Evolutionary conservation across 2,888 invertebrate species (phyloP).

Genomic region (Pasiphila rectangulata): DNA sequence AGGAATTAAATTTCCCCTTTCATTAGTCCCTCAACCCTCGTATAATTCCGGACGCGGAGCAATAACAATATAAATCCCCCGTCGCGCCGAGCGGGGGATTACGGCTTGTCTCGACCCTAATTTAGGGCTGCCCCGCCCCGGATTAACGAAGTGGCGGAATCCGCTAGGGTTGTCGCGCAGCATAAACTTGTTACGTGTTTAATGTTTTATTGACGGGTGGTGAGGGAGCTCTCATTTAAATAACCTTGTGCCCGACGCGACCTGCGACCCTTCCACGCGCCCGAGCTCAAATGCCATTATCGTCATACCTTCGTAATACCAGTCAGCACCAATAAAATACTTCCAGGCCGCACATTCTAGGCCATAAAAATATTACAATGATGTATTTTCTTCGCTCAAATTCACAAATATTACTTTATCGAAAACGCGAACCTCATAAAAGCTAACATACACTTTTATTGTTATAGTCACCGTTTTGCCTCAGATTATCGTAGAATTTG

Average conservation of each 20-base stretch:
- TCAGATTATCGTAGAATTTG: constrained; percentile 29
- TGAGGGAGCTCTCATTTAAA: constrained; percentile 76
- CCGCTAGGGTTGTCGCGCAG: constrained; percentile 80
- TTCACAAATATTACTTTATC: constrained; percentile 24
- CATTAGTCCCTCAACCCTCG: constrained; percentile 82
- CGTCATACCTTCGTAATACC: constrained; percentile 22
- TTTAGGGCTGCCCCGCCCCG: constrained; percentile 80
- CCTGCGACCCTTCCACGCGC: constrained; percentile 41
- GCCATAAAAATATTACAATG: constrained; percentile 18
- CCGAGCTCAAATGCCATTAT: constrained; percentile 23
- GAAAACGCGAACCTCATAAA: constrained; percentile 31
- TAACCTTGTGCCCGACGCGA: constrained; percentile 57
- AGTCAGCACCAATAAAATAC: not conserved
- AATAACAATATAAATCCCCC: constrained; percentile 82
- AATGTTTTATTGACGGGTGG: constrained; percentile 81
- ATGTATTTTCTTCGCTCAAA: constrained; percentile 28
- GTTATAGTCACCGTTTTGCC: constrained; percentile 30
- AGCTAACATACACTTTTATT: constrained; percentile 28
- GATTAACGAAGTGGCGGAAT: constrained; percentile 81
- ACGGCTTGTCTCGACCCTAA: constrained; percentile 82
- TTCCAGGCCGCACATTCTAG: not conserved
- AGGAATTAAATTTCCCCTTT: constrained; percentile 82
- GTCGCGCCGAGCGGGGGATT: constrained; percentile 80
- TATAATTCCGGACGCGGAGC: constrained; percentile 81
- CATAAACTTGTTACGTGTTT: constrained; percentile 81